Conservation (phyloP, 2,113 vertebrate genomes). For the Proteles cristata region DNA sequence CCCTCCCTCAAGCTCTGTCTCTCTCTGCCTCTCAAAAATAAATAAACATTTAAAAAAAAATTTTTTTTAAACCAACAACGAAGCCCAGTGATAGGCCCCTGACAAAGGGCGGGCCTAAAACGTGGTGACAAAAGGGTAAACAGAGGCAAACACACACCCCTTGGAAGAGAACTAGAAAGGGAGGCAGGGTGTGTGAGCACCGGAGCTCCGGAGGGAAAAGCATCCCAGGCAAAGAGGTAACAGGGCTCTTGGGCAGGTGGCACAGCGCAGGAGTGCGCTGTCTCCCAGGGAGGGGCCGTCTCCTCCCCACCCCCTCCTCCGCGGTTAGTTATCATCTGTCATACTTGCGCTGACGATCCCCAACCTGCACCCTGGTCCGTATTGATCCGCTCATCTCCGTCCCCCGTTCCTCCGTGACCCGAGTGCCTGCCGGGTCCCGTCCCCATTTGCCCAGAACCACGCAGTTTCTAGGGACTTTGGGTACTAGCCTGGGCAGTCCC, state of each 20-base stretch:
- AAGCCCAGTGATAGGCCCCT: background rate
- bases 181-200: accelerated
- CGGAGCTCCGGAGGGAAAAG: background rate
- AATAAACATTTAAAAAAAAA: no score
- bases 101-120: background rate
- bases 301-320: accelerated
- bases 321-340: background rate
- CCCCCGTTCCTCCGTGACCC: background rate
- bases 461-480: background rate
- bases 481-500: background rate
- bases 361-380: background rate
- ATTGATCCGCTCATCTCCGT: background rate
- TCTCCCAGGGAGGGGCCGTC: background rate
- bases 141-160: no score
- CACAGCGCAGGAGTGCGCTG: no score
- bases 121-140: accelerated
- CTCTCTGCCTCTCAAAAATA: no score
- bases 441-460: no score
- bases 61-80: no score
- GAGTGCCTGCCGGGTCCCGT: background rate
- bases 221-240: accelerated
- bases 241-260: background rate
- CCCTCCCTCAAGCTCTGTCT: no score
- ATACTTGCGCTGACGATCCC: background rate
- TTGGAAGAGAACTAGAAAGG: accelerated